These are phyloP conservation scores for Papilio elwesi DNA, from an alignment of 2,888 invertebrate species.

Conservation along the genomic window DNA sequence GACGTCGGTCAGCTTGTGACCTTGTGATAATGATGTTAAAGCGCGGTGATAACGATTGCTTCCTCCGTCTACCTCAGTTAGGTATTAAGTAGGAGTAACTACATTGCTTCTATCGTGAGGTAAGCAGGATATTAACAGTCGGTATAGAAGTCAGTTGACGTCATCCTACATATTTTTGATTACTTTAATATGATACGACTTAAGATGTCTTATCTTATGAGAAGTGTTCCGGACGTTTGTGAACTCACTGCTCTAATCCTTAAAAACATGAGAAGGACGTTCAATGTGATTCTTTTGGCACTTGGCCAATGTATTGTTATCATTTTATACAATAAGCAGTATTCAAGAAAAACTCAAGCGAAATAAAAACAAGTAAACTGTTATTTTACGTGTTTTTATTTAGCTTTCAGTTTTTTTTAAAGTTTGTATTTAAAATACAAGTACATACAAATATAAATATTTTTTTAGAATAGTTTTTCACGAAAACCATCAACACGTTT, in stretches of 20 bases:
- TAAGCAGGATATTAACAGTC: neutral
- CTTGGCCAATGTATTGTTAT: neutral
- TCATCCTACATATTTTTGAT: neutral
- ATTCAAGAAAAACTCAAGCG: neutral
- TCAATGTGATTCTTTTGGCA: constrained; percentile 8
- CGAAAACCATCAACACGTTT: neutral
- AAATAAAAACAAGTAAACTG: neutral
- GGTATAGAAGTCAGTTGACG: neutral
- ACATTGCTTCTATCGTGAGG: neutral
- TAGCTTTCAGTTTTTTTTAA: no score
- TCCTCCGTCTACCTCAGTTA: neutral
- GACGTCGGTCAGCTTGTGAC: no score
- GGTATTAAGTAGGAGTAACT: neutral
- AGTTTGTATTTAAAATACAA: no score
- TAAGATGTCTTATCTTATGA: no score
- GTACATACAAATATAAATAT: neutral
- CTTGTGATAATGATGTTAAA: neutral
- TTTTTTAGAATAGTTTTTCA: neutral
- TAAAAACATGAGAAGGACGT: neutral
- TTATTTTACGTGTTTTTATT: neutral
- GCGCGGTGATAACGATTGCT: neutral
- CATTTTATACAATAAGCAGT: neutral
- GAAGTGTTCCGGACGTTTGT: neutral
- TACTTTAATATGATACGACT: neutral
- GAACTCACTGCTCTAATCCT: constrained; percentile 10